phyloP scores from a whole-genome alignment of 2,797 vertebrate genomes.

The Typhlichthys eigenmanni region DNA sequence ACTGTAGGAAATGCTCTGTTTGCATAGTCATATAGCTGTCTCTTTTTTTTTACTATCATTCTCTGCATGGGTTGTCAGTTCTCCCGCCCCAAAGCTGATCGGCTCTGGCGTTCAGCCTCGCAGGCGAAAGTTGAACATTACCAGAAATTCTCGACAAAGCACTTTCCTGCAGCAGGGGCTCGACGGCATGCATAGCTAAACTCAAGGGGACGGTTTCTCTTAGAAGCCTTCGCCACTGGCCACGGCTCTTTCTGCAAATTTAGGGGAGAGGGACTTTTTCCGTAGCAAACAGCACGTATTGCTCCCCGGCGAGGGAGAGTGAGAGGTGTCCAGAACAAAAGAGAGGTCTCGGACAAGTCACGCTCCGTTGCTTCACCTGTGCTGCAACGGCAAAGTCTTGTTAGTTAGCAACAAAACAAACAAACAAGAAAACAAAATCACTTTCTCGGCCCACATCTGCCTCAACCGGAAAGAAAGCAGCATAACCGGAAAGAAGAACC shows the following conservation, averaged over 20 bases:
- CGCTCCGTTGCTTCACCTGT: constrained; percentile 55
- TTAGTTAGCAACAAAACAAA: constrained; percentile 19
- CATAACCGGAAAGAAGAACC: too few species aligned
- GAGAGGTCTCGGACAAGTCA: constrained; percentile 29
- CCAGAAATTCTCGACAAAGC: constrained; percentile 72
- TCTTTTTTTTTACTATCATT: constrained; percentile 32
- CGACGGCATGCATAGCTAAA: constrained; percentile 67
- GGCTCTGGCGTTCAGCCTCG: constrained; percentile 45
- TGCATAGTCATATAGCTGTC: constrained; percentile 22
- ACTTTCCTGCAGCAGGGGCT: constrained; percentile 62
- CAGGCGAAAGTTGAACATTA: constrained; percentile 49
- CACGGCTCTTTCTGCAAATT: constrained; percentile 57
- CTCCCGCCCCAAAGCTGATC: constrained; percentile 25
- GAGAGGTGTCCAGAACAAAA: constrained; percentile 60
- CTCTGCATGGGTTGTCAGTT: constrained; percentile 25
- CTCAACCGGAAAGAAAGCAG: too few species aligned
- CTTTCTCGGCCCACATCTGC: too few species aligned
- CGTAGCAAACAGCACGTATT: constrained; percentile 64
- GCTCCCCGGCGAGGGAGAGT: constrained; percentile 53
- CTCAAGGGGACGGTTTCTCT: constrained; percentile 69
- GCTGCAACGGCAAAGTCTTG: constrained; percentile 57
- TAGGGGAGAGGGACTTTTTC: constrained; percentile 59
- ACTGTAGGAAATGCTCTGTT: constrained; percentile 18
- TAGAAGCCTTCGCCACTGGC: constrained; percentile 65
- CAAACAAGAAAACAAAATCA: too few species aligned